These are phyloP conservation scores for Callimorpha dominula DNA, from an alignment of 2,888 invertebrate species.

Conservation along the genomic window DNA sequence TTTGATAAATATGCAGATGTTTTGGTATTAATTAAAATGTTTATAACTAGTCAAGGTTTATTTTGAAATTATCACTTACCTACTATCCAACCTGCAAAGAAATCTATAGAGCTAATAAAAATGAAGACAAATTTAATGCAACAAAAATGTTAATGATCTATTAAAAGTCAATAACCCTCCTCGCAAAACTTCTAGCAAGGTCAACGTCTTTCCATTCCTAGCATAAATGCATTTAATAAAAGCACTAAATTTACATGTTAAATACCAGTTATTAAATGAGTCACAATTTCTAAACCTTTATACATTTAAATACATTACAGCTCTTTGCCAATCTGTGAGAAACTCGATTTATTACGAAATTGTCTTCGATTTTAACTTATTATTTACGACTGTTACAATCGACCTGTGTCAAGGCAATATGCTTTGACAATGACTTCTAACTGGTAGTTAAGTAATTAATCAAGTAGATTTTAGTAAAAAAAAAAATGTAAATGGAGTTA, in stretches of 20 bases:
- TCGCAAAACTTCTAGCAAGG: conserved; percentile 7
- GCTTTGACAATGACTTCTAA: conserved; percentile 45
- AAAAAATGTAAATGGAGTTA: conserved; percentile 27
- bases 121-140: background rate
- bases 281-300: conserved; percentile 2
- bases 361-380: conserved; percentile 52
- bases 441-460: conserved; percentile 49
- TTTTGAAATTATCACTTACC: background rate
- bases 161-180: background rate
- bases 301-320: conserved; percentile 22
- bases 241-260: background rate
- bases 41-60: conserved; percentile 8
- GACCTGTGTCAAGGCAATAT: conserved; percentile 62
- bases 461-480: conserved; percentile 36
- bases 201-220: background rate
- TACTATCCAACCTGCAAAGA: background rate
- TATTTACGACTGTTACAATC: conserved; percentile 38
- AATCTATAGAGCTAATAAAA: background rate
- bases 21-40: conserved; percentile 27
- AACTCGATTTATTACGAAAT: conserved; percentile 53
- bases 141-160: background rate
- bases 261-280: background rate
- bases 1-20: conserved; percentile 25
- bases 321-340: conserved; percentile 33
- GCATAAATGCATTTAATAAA: background rate